Percentiles rank a stretch among this genome's conserved stretches.
phyloP scores from a whole-genome alignment of 2,113 vertebrate genomes.

The Lichenostomus cassidix region DNA sequence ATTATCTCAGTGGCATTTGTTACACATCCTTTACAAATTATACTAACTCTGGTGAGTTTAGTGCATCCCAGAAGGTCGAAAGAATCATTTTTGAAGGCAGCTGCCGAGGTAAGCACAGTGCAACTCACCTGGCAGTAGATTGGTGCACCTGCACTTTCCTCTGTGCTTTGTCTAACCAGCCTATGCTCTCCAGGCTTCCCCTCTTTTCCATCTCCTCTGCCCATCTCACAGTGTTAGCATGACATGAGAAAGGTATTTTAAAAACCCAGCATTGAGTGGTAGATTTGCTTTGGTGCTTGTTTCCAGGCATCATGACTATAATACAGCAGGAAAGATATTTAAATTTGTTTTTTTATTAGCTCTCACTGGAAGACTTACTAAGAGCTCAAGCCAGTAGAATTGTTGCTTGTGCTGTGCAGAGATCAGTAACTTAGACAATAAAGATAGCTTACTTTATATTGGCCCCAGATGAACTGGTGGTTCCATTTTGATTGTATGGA shows the following conservation, averaged over 20 bases:
- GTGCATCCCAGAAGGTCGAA: background rate
- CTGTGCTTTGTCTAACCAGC: background rate
- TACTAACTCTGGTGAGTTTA: slow-evolving; percentile 8
- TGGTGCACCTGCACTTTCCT: accelerated
- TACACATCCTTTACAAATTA: background rate
- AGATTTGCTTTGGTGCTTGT: background rate
- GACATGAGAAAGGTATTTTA: background rate
- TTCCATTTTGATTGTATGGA: background rate
- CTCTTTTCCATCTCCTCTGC: background rate
- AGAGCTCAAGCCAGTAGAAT: background rate
- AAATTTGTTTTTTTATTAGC: background rate
- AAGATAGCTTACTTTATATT: background rate
- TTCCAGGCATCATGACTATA: background rate
- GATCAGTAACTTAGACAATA: background rate
- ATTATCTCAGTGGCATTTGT: background rate
- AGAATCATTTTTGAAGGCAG: slow-evolving; percentile 28
- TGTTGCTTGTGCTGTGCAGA: background rate
- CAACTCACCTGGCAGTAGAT: background rate
- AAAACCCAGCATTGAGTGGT: background rate
- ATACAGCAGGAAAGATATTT: background rate
- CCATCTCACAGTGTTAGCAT: background rate
- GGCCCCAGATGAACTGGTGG: background rate
- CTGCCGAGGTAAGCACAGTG: background rate
- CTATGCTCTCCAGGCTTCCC: background rate
- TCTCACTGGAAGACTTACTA: background rate